These are phyloP conservation scores for Morone chrysops DNA, from an alignment of 2,113 vertebrate species.

Conservation along the genomic window DNA sequence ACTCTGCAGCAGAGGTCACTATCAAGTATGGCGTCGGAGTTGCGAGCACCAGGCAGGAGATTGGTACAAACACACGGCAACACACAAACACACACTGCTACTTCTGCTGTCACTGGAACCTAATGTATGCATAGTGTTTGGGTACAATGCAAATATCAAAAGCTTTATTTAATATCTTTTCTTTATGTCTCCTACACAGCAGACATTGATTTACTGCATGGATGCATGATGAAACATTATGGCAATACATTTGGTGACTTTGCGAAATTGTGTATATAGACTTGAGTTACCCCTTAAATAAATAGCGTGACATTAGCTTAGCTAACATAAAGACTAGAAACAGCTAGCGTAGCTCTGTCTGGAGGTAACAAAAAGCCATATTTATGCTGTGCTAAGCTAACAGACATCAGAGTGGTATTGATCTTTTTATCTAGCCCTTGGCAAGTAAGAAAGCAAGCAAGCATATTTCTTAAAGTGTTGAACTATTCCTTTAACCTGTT, in stretches of 20 bases:
- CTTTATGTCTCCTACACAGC: background rate
- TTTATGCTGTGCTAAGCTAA: too few relatives aligned
- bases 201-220: background rate
- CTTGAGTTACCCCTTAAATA: background rate
- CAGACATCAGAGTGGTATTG: too few relatives aligned
- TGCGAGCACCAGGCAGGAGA: conserved; percentile 94
- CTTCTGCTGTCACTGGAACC: background rate
- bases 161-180: background rate
- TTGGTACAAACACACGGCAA: conserved; percentile 82
- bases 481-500: too few relatives aligned
- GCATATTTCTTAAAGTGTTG: too few relatives aligned
- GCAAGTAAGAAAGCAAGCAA: too few relatives aligned
- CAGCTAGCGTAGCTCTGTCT: too few relatives aligned
- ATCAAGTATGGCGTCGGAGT: conserved; percentile 89
- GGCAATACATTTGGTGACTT: background rate
- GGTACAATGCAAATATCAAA: background rate
- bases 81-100: background rate
- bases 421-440: too few relatives aligned
- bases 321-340: too few relatives aligned
- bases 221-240: too few relatives aligned
- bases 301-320: background rate
- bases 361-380: too few relatives aligned
- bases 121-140: background rate
- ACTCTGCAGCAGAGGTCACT: conserved; percentile 87
- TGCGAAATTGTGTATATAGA: background rate